Evolutionary conservation across 2,113 vertebrate genomes (phyloP).

Genomic region (Ceuthmochares aereus): DNA sequence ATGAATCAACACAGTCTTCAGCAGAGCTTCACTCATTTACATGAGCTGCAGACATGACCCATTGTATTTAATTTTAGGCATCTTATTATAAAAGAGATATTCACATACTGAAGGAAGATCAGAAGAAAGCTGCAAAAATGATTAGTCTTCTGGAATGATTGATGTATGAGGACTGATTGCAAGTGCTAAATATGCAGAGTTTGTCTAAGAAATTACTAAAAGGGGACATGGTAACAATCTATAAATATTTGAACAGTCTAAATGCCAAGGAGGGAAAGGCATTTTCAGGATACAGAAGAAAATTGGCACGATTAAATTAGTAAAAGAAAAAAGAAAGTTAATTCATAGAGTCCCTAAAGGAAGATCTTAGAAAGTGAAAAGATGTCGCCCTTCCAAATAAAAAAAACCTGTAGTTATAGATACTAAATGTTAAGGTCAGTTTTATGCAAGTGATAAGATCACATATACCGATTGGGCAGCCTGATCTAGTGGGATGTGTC

Average conservation of each 20-base stretch:
- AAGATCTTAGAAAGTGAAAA: neutral
- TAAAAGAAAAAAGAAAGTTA: neutral
- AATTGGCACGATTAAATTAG: neutral
- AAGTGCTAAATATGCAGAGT: slow-evolving; percentile 67
- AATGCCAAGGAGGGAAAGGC: slow-evolving; percentile 36
- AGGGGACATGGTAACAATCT: slow-evolving; percentile 49
- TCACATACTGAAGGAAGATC: slow-evolving; percentile 53
- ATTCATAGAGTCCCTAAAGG: neutral
- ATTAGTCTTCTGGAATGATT: slow-evolving; percentile 58
- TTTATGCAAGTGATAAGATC: neutral
- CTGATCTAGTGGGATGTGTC: too few relatives aligned
- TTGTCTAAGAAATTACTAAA: slow-evolving; percentile 66
- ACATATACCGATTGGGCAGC: neutral
- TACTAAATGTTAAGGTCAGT: neutral
- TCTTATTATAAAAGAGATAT: slow-evolving; percentile 32
- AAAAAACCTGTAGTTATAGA: neutral
- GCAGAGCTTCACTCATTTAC: slow-evolving; percentile 27
- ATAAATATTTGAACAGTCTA: slow-evolving; percentile 63
- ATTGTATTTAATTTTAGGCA: slow-evolving; percentile 56
- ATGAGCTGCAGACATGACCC: slow-evolving; percentile 21
- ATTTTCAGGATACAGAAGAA: slow-evolving; percentile 39
- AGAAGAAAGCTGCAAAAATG: slow-evolving; percentile 56
- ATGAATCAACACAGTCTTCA: neutral
- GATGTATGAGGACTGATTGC: slow-evolving; percentile 65
- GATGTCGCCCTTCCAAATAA: neutral